Evolutionary conservation across 1,140 invertebrate species (phyloP), one percentile per base, ranked within the genome.

Genomic region (Diuraphis noxia): DNA sequence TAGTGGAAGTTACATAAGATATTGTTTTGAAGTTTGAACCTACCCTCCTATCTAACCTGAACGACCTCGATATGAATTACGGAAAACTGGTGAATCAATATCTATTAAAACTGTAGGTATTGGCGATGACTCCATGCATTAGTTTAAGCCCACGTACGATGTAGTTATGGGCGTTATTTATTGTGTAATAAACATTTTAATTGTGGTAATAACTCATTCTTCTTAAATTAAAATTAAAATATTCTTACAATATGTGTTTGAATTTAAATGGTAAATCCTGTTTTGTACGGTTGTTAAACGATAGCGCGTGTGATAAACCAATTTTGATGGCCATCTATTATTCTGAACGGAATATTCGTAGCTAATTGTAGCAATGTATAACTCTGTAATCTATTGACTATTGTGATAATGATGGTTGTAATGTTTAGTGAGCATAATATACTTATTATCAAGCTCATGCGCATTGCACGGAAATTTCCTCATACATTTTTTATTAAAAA

Each of bases 201-300:
- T 17, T 72, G 56, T 72, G 13, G 30, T 72, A 72, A 72, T 72
- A 72, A 72, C 34, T 72, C 56, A 72, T 72, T 72, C 30, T 72
- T 72, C 56, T 72, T 72, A n/a, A 72, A 72, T 72, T 72, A 72
- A n/a, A 72, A n/a, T 72, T 72, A 72, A 72, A 72, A 72, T 13
- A n/a, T 72, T n/a, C n/a, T 72, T n/a, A 13, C 56, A 72, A n/a
- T n/a, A 34, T n/a, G 56, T n/a, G 56, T 72, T 72, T 72, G 56
- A 72, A n/a, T 72, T 72, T 72, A 72, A 72, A 72, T 72, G n/a
- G 34, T 72, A 72, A 72, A 72, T 72, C 56, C 30, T n/a, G 56
- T 72, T 72, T 63, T 72, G 30, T 34, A 72, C 56, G 56, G 56
- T 72, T n/a, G n/a, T 72, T 72, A 72, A 72, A n/a, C 56, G 56